A percentile compares a stretch with the other conserved stretches of the same genome.
Evolutionary conservation across 2,797 vertebrate genomes (phyloP).

Genomic region (Tragelaphus oryx): DNA sequence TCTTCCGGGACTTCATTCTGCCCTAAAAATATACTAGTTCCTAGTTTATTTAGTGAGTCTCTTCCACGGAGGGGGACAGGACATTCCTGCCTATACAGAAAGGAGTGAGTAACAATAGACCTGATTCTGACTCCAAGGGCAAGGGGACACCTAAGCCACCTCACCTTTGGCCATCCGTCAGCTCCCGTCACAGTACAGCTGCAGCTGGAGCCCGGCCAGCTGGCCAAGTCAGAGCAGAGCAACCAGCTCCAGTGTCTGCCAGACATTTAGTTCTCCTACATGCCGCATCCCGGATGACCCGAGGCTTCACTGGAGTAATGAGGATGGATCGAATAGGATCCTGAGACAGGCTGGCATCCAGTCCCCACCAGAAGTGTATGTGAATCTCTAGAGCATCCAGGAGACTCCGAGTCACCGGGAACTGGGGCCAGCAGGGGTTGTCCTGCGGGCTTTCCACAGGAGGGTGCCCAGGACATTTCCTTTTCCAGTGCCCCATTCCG

Average conservation of each 20-base stretch:
- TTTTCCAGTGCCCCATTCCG: not conserved
- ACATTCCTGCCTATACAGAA: not conserved
- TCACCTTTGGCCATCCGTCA: not conserved
- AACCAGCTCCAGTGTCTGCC: not conserved
- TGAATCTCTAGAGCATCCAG: not conserved
- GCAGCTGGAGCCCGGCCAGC: not conserved
- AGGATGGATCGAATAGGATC: not conserved
- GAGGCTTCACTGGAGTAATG: not conserved
- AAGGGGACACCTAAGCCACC: not conserved
- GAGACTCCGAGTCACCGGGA: not conserved
- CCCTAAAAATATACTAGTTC: not conserved
- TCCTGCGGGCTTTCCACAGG: too few relatives aligned
- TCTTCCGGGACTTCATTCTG: not conserved
- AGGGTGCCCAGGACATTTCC: not conserved
- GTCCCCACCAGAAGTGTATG: not conserved
- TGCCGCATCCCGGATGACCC: accelerated
- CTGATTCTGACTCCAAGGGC: not conserved
- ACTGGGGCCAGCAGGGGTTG: not conserved
- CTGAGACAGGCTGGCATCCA: not conserved
- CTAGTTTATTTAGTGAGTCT: not conserved
- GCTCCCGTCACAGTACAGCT: accelerated
- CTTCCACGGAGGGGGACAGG: not conserved
- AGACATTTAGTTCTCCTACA: not conserved
- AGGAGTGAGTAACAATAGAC: not conserved
- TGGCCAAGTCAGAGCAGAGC: not conserved